Conservation (phyloP, 92 coral and sea anemone species). For the Phymanthus crucifer region DNA sequence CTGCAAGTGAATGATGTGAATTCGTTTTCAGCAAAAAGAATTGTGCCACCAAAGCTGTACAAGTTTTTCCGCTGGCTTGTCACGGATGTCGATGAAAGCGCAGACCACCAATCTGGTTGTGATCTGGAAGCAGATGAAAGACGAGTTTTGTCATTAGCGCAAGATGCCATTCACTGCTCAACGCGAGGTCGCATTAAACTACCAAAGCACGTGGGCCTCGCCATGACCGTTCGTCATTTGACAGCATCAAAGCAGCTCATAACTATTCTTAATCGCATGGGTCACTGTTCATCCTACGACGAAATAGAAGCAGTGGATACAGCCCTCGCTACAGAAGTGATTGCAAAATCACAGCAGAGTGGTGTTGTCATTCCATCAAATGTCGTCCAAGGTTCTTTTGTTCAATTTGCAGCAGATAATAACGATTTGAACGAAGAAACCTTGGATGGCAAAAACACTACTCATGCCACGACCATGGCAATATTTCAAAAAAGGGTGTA, state of each 20-base stretch:
- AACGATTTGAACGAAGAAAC: slow-evolving; percentile 46
- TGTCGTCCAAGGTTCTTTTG: slow-evolving; percentile 22
- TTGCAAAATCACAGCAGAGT: slow-evolving; percentile 17
- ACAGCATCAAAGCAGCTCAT: slow-evolving; percentile 35
- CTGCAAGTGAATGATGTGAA: not conserved
- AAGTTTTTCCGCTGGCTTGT: no score
- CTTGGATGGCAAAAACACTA: slow-evolving; percentile 49
- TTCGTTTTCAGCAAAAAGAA: not conserved
- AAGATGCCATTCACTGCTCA: slow-evolving; percentile 41
- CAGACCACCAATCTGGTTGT: not conserved
- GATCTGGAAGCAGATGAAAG: slow-evolving; percentile 1
- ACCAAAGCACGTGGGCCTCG: slow-evolving; percentile 44
- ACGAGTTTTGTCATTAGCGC: slow-evolving; percentile 7
- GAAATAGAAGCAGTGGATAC: slow-evolving; percentile 22
- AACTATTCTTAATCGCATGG: slow-evolving; percentile 45
- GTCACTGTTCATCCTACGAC: slow-evolving; percentile 39
- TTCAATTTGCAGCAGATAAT: slow-evolving; percentile 45
- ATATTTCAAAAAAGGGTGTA: slow-evolving; percentile 16
- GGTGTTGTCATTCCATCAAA: slow-evolving; percentile 44
- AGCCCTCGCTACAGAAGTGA: slow-evolving; percentile 18
- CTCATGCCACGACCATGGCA: slow-evolving; percentile 39
- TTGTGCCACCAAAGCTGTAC: no score
- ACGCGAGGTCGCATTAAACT: slow-evolving; percentile 33
- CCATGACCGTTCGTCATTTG: slow-evolving; percentile 44
- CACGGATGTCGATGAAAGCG: no score